phyloP scores from a whole-genome alignment of 2,888 invertebrate species.

The Eumerus sabulonum region DNA sequence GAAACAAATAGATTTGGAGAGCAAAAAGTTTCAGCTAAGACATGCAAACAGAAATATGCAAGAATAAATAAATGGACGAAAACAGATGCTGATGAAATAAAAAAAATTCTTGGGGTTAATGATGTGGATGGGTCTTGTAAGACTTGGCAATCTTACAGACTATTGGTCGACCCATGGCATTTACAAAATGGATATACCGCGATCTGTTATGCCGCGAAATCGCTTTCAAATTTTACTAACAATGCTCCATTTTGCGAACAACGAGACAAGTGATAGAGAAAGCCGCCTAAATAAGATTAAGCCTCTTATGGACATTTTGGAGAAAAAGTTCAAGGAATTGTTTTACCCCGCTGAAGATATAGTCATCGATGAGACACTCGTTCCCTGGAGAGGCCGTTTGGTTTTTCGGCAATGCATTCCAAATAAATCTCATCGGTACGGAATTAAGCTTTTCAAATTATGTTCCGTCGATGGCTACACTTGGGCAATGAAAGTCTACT shows the following conservation, averaged over 20 bases:
- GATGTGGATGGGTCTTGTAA: neutral
- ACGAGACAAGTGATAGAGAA: neutral
- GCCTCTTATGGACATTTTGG: slow-evolving; percentile 4
- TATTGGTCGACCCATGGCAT: slow-evolving; percentile 2
- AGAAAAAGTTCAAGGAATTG: slow-evolving; percentile 21
- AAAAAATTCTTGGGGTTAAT: neutral
- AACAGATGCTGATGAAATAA: neutral
- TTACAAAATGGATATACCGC: slow-evolving; percentile 3
- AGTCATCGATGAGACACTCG: slow-evolving; percentile 55
- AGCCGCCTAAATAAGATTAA: slow-evolving; percentile 7
- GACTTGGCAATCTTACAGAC: neutral
- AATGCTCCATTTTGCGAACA: slow-evolving; percentile 1
- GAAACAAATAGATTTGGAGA: slow-evolving; percentile 1
- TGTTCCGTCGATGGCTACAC: slow-evolving; percentile 46
- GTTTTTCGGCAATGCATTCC: slow-evolving; percentile 63
- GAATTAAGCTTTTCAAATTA: slow-evolving; percentile 51
- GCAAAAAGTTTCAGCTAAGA: slow-evolving; percentile 11
- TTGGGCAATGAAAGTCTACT: slow-evolving; percentile 47
- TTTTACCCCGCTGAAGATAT: slow-evolving; percentile 33
- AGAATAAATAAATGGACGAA: neutral
- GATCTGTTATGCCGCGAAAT: slow-evolving; percentile 2
- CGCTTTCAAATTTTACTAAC: neutral
- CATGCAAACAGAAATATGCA: neutral
- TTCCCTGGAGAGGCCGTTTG: slow-evolving; percentile 52
- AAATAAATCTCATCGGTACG: slow-evolving; percentile 55